Evolutionary conservation across 2,888 invertebrate genomes (phyloP).

Genomic region (Anagyrus pseudococci): DNA sequence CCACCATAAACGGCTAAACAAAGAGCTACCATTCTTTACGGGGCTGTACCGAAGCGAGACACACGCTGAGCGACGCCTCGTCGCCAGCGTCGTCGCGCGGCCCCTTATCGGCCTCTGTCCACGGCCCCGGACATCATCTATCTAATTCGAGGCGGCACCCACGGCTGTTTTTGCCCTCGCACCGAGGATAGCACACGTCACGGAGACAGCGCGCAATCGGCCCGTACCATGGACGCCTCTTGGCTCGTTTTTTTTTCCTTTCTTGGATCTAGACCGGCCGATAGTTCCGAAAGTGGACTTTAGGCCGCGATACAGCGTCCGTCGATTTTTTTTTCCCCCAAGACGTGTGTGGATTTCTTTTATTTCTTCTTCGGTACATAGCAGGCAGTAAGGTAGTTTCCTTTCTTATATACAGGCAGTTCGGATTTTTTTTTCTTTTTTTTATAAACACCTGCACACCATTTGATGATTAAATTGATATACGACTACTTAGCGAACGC

Average conservation of each 20-base stretch:
- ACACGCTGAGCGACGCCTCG: constrained; percentile 29
- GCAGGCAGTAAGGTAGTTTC: too few relatives aligned
- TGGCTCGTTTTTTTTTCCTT: not conserved
- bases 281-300: too few relatives aligned
- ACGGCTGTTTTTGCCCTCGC: constrained; percentile 7
- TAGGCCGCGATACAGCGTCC: not conserved
- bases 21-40: constrained; percentile 60
- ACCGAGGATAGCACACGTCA: too few relatives aligned
- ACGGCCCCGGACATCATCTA: constrained; percentile 58
- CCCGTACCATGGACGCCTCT: not conserved
- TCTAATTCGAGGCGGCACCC: constrained; percentile 52
- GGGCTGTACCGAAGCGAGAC: constrained; percentile 30
- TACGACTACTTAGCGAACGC: too few relatives aligned
- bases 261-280: not conserved
- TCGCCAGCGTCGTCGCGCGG: constrained; percentile 33
- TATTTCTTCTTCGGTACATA: too few relatives aligned
- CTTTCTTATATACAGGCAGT: too few relatives aligned
- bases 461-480: too few relatives aligned
- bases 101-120: constrained; percentile 59
- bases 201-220: too few relatives aligned
- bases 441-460: too few relatives aligned
- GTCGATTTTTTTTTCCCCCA: too few relatives aligned
- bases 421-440: too few relatives aligned
- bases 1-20: constrained; percentile 62
- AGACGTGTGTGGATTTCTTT: too few relatives aligned